Evolutionary conservation across 2,797 vertebrate species (phyloP), one percentile per base, ranked within the genome.

Genomic region (Cirrhinus mrigala): DNA sequence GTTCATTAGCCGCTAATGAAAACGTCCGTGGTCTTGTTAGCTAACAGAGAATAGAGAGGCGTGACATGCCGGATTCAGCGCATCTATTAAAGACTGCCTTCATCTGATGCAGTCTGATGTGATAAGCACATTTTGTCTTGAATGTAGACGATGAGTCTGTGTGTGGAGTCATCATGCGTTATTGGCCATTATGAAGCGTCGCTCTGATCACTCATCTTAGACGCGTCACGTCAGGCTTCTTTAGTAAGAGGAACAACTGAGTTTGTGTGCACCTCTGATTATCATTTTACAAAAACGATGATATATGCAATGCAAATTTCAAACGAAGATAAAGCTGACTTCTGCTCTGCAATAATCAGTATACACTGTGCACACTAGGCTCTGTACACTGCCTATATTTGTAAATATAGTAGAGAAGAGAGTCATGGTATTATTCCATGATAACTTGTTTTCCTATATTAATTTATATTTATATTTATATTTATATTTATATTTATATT

Each of bases 91-190:
- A 92, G 94, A 90, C 90, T 93, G 92, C 92, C 91, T 94, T 94
- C 92, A 87, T 87, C 89, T 54, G 60, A 64, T 64, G 91, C 92
- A 92, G 92, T 87, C 73, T 92, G 92, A 94, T 92, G 92, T 87
- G 92, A 94, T 94, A 93, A 94, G 91, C 91, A 88, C 91, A 94
- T 95, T 95, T 94, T 94, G 93, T 93, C 93, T 93, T 93, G 93
- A 94, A 94, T 95, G 92, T 92, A 94, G 94, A 96, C 94, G 94
- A 96, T 91, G 92, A 90, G 91, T 95, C 93, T 94, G 94, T 95
- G 93, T 94, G 92, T 93, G 74, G 29, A 95, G 95, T 96, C 92
- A 95, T 95, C 94, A 94, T 91, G 92, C 91, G 90, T 93, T 94
- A 94, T 93, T 94, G 93, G 92, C 86, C 91, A 93, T 96, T 94